These are phyloP conservation scores for Acanthoscelides obtectus DNA, from an alignment of 2,888 invertebrate species.

Conservation along the genomic window DNA sequence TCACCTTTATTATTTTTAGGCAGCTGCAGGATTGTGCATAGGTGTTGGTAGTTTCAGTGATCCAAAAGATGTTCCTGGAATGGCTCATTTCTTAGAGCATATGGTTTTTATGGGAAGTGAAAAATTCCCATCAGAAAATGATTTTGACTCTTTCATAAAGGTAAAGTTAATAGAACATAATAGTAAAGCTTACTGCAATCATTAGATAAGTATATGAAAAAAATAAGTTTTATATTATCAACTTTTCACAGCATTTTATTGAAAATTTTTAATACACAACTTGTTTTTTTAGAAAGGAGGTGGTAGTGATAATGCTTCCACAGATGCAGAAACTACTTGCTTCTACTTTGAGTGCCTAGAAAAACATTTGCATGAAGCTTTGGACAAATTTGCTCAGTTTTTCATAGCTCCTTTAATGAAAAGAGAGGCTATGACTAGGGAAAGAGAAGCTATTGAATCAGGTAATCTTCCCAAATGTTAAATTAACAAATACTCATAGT, in stretches of 20 bases:
- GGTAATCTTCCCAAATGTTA: too few species aligned
- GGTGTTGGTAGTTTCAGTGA: slow-evolving; percentile 78
- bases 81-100: slow-evolving; percentile 84
- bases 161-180: too few species aligned
- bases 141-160: slow-evolving; percentile 74
- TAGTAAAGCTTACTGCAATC: too few species aligned
- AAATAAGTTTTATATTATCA: too few species aligned
- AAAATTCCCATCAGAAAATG: slow-evolving; percentile 83
- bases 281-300: slow-evolving; percentile 61
- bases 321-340: slow-evolving; percentile 80
- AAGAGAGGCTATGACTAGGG: slow-evolving; percentile 78
- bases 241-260: not conserved
- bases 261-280: not conserved
- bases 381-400: slow-evolving; percentile 86
- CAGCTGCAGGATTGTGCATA: slow-evolving; percentile 71
- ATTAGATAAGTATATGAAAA: too few species aligned
- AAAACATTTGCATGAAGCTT: slow-evolving; percentile 66
- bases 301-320: slow-evolving; percentile 82
- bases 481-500: too few species aligned
- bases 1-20: too few species aligned
- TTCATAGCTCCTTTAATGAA: slow-evolving; percentile 83
- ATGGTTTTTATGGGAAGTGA: slow-evolving; percentile 95
- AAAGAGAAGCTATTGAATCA: slow-evolving; percentile 83
- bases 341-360: slow-evolving; percentile 88
- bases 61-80: slow-evolving; percentile 68